A percentile compares a stretch with the other conserved stretches of the same genome.
phyloP scores from a whole-genome alignment of 2,113 vertebrate species.

The Ibidorhyncha struthersii region DNA sequence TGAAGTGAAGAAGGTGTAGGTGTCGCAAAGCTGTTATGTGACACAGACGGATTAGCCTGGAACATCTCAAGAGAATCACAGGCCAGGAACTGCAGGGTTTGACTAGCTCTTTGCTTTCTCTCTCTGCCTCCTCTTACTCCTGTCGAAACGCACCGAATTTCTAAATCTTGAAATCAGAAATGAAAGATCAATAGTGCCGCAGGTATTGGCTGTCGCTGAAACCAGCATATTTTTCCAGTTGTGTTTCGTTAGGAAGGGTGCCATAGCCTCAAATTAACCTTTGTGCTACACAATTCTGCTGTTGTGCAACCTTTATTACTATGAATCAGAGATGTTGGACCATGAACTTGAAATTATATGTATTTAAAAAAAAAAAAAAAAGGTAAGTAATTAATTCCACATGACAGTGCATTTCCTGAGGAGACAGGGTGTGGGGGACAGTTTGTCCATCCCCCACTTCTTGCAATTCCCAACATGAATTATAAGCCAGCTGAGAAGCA shows the following conservation, averaged over 20 bases:
- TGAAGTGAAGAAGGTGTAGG: not conserved
- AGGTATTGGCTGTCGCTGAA: not conserved
- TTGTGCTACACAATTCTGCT: not conserved
- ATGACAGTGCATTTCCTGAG: constrained; percentile 12
- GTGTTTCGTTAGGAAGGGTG: not conserved
- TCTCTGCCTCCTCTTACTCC: not conserved
- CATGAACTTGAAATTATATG: not conserved
- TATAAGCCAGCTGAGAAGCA: not conserved
- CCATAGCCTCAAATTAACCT: constrained; percentile 5
- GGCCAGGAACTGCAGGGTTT: not conserved
- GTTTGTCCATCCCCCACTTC: not conserved
- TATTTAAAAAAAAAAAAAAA: not conserved
- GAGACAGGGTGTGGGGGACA: not conserved
- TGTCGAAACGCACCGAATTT: not conserved
- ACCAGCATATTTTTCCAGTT: not conserved
- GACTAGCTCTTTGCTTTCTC: not conserved
- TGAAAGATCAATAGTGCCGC: not conserved
- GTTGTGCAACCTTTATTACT: not conserved
- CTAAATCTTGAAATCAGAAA: not conserved
- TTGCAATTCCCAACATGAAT: not conserved
- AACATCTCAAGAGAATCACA: not conserved
- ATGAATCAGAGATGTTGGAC: constrained; percentile 36
- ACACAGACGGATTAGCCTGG: not conserved
- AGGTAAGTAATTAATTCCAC: not conserved
- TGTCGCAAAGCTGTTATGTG: not conserved